phyloP scores from a whole-genome alignment of 2,797 vertebrate species.

The Enteromius argenteus region DNA sequence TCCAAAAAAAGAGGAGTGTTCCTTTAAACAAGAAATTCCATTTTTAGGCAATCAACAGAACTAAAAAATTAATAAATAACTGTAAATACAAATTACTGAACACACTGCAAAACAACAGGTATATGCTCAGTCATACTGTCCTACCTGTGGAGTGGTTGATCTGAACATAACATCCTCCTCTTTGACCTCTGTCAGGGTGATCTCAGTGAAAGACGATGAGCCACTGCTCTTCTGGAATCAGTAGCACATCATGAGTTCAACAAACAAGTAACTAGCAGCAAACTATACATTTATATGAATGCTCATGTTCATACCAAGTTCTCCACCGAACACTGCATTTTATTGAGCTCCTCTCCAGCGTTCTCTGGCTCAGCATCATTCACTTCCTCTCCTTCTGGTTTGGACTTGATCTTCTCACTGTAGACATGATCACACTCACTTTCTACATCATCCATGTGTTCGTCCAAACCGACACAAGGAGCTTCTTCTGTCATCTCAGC shows the following conservation, averaged over 20 bases:
- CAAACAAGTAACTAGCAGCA: constrained; percentile 49
- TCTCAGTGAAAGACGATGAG: constrained; percentile 62
- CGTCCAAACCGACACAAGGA: constrained; percentile 23
- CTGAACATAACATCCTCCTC: constrained; percentile 57
- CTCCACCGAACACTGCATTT: constrained; percentile 51
- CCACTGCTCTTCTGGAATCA: constrained; percentile 62
- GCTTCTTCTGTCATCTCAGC: constrained; percentile 37
- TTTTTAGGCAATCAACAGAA: neutral
- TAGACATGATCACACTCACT: neutral
- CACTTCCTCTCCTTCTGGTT: constrained; percentile 28
- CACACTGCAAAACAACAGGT: neutral
- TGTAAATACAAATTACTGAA: neutral
- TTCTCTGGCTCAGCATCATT: constrained; percentile 20
- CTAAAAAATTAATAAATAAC: neutral
- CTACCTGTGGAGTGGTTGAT: constrained; percentile 60
- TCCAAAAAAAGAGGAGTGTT: too few species aligned
- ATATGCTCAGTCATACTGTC: neutral
- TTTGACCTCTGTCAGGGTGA: constrained; percentile 60
- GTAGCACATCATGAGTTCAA: constrained; percentile 19
- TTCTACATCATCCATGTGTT: constrained; percentile 27
- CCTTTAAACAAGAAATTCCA: neutral
- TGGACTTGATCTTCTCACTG: neutral
- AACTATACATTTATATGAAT: neutral
- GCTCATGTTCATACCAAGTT: constrained; percentile 49
- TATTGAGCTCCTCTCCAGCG: constrained; percentile 42